A percentile compares a stretch with the other conserved stretches of the same genome.
Evolutionary conservation across 2,888 invertebrate species (phyloP).

Genomic region (Meghimatium bilineatum): DNA sequence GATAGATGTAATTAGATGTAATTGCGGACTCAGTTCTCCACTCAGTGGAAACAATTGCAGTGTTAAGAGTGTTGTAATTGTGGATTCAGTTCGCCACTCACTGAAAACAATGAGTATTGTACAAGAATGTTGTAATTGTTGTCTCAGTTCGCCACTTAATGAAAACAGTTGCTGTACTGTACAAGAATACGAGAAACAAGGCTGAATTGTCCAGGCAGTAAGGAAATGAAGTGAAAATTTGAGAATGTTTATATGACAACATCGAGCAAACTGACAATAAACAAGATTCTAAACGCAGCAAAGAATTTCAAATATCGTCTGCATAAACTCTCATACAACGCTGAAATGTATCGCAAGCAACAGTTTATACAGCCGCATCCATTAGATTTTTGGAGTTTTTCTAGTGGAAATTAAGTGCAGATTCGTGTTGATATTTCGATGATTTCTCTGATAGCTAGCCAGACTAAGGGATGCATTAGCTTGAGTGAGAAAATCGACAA

Average conservation of each 20-base stretch:
- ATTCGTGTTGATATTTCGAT: slow-evolving; percentile 32
- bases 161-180: no score
- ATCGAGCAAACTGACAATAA: neutral
- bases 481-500: slow-evolving; percentile 1
- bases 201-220: neutral
- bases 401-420: slow-evolving; percentile 26
- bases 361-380: slow-evolving; percentile 14
- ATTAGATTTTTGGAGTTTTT: slow-evolving; percentile 8
- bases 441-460: neutral
- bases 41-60: no score
- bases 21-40: no score
- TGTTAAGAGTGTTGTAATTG: no score
- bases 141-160: no score
- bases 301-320: neutral
- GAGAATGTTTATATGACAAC: neutral
- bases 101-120: no score
- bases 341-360: neutral
- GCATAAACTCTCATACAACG: neutral
- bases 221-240: neutral
- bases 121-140: no score
- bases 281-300: neutral
- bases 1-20: no score
- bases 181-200: no score
- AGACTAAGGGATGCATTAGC: neutral
- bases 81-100: no score